These are phyloP conservation scores for Ypsolopha scabrella DNA, from an alignment of 2,888 invertebrate species.

Conservation along the genomic window DNA sequence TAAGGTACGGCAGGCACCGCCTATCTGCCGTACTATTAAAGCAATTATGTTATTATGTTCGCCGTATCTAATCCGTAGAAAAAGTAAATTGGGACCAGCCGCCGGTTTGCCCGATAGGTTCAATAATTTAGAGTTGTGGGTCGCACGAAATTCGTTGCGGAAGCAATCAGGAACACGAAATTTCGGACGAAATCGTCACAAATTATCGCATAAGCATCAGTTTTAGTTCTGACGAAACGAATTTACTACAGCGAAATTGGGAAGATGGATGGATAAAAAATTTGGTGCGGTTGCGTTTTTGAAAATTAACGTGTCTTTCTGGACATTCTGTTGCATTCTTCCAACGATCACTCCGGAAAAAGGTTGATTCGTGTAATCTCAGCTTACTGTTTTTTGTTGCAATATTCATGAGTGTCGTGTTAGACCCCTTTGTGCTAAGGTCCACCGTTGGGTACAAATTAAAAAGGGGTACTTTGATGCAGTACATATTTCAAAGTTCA, in stretches of 20 bases:
- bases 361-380: background rate
- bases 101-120: constrained; percentile 66
- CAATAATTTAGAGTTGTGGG: constrained; percentile 64
- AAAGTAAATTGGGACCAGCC: constrained; percentile 67
- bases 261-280: constrained; percentile 28
- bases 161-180: constrained; percentile 69
- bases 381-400: background rate
- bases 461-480: constrained; percentile 58
- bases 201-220: constrained; percentile 50
- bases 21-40: constrained; percentile 61
- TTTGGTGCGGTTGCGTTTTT: constrained; percentile 9
- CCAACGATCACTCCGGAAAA: constrained; percentile 22
- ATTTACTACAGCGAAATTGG: constrained; percentile 34
- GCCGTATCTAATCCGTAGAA: constrained; percentile 70
- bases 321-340: constrained; percentile 10
- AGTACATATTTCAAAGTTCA: constrained; percentile 64
- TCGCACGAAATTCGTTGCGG: constrained; percentile 70
- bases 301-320: too few relatives aligned
- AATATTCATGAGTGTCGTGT: background rate
- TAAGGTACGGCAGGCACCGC: constrained; percentile 59
- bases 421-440: constrained; percentile 53
- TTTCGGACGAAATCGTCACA: constrained; percentile 45
- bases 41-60: constrained; percentile 70
- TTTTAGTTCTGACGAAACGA: background rate
- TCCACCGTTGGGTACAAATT: constrained; percentile 62